phyloP scores from a whole-genome alignment of 1,140 invertebrate genomes.

The Choristoneura fumiferana region DNA sequence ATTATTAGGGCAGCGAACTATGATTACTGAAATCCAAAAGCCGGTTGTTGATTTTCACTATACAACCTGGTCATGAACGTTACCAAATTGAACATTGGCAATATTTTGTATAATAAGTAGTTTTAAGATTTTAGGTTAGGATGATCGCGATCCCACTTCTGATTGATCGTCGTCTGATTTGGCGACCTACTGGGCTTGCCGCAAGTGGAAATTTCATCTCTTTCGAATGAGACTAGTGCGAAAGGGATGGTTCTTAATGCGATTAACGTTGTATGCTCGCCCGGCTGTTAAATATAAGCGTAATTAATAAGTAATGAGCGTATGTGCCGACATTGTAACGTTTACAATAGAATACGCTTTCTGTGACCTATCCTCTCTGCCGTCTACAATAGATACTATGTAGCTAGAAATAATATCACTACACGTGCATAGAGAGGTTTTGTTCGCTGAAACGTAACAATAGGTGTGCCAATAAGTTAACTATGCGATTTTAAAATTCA shows the following conservation, averaged over 20 bases:
- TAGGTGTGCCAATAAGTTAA: no score
- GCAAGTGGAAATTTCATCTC: no score
- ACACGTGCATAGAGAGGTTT: slow-evolving; percentile 1
- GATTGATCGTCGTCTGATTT: background rate
- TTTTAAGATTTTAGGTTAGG: slow-evolving; percentile 30
- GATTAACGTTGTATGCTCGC: background rate
- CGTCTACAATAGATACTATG: slow-evolving; percentile 13
- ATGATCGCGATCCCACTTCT: slow-evolving; percentile 23
- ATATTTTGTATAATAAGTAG: slow-evolving; percentile 51
- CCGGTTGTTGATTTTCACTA: background rate
- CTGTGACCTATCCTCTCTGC: slow-evolving; percentile 12
- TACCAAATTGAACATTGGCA: slow-evolving; percentile 55
- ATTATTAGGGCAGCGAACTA: slow-evolving; percentile 60
- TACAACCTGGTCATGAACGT: slow-evolving; percentile 24
- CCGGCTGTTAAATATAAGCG: no score
- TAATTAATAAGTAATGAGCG: background rate
- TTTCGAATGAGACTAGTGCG: no score
- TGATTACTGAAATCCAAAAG: slow-evolving; percentile 10
- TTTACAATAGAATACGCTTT: slow-evolving; percentile 5
- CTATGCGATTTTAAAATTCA: no score
- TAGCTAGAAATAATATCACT: slow-evolving; percentile 6
- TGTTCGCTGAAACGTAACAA: slow-evolving; percentile 3
- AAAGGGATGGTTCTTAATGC: no score
- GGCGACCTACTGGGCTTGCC: background rate
- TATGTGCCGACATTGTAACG: slow-evolving; percentile 6